Conservation (phyloP, 1,140 invertebrate genomes). For the Fopius arisanus region DNA sequence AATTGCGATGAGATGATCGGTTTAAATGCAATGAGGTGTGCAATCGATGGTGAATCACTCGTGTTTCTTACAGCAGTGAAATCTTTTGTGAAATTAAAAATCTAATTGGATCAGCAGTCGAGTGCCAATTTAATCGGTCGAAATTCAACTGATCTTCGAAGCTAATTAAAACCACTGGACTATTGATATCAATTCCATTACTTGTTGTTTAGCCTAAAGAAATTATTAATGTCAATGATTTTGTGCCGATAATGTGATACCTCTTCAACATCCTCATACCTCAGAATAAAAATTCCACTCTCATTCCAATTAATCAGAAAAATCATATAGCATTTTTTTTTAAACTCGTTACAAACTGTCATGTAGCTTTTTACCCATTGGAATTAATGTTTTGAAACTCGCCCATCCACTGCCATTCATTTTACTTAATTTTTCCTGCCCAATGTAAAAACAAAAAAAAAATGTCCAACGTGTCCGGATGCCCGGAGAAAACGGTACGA, state of each 20-base stretch:
- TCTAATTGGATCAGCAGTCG: neutral
- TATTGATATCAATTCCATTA: no score
- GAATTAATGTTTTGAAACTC: constrained; percentile 10
- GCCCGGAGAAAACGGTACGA: neutral
- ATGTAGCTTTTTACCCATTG: constrained; percentile 9
- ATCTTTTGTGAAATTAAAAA: neutral
- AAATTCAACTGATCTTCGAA: no score
- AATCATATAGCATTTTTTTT: neutral
- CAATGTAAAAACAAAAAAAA: constrained; percentile 8
- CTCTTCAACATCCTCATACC: neutral
- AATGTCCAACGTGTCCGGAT: neutral
- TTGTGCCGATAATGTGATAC: neutral
- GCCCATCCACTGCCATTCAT: constrained; percentile 19
- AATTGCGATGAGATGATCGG: neutral
- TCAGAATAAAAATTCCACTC: neutral
- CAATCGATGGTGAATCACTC: neutral
- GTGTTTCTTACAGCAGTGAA: neutral
- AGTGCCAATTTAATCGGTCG: neutral
- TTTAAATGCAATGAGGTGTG: neutral
- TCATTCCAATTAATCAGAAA: constrained; percentile 13
- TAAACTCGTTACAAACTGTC: constrained; percentile 4
- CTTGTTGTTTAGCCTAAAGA: no score
- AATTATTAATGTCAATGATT: neutral
- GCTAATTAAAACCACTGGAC: no score
- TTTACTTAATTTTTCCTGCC: constrained; percentile 9